Evolutionary conservation across 1,140 invertebrate species (phyloP), one percentile per base, ranked within the genome.

Genomic region (Brachionus rotundiformis): DNA sequence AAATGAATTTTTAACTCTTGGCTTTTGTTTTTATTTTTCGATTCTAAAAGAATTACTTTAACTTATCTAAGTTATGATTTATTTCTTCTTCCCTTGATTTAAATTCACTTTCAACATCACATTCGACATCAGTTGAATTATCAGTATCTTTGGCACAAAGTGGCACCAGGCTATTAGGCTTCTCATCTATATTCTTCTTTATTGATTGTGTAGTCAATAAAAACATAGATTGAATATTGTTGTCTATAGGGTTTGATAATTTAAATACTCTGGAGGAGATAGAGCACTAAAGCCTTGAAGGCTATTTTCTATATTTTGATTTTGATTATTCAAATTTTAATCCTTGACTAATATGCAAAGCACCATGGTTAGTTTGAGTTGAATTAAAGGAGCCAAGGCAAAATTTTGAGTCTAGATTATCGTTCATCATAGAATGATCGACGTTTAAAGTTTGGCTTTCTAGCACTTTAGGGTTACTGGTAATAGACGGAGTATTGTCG

Each of bases 221-320:
- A n/a, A n/a, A n/a, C n/a, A n/a, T n/a, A n/a, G n/a, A n/a, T n/a
- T n/a, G n/a, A n/a, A n/a, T n/a, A n/a, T n/a, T n/a, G n/a, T n/a
- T n/a, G 47, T 49, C 47, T 49, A 13, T 49, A 49, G 11, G 47
- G 47, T n/a, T 7, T 49, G 47, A 49, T 49, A 49, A 49, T 4
- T 49, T 49, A 49, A 49, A 49, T 49, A 49, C 47, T 49, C 3
- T 49, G 47, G 47, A 49, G 47, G 47, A 49, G 47, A 49, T 49
- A 13, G 47, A 49, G 47, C 47, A 49, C 47, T 49, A 49, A 49
- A 49, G 47, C 47, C 47, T 49, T 49, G 47, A 49, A 49, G 47
- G 47, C 47, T 49, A 49, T 49, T 49, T 49, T 49, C 47, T n/a
- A 49, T 49, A 49, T 49, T 49, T 49, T 49, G 47, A 49, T 49